phyloP scores from a whole-genome alignment of 53 echinoderm and acorn worm species.

The Patiria pectinifera region DNA sequence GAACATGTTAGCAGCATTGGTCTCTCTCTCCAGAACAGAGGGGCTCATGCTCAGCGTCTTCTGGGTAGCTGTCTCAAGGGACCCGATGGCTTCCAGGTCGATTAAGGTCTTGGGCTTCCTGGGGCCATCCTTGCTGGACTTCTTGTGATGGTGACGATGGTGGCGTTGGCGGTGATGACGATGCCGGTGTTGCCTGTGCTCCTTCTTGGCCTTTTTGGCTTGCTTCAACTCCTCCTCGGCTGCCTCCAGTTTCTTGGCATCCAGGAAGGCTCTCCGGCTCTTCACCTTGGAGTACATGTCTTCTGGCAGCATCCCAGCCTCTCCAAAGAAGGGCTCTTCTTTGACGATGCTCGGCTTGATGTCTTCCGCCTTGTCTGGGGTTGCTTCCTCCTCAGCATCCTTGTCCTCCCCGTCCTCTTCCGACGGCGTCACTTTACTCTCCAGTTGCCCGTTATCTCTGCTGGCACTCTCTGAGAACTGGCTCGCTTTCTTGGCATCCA shows the following conservation, averaged over 20 bases:
- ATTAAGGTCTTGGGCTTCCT: conserved; percentile 72
- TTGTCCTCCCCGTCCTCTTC: background rate
- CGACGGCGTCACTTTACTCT: background rate
- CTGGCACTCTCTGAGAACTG: background rate
- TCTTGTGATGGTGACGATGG: conserved; percentile 46
- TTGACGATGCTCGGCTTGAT: background rate
- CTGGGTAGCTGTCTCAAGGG: conserved; percentile 95
- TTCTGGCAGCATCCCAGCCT: conserved; percentile 22
- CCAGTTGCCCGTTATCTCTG: background rate
- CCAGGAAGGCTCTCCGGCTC: conserved; percentile 82
- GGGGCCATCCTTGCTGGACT: conserved; percentile 61
- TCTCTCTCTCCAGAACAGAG: conserved; percentile 75
- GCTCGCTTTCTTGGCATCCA: conserved; percentile 71
- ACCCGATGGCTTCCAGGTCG: conserved; percentile 90
- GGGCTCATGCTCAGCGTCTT: conserved; percentile 93
- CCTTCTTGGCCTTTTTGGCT: conserved; percentile 35
- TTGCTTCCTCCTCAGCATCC: background rate
- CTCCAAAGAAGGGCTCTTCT: conserved; percentile 18
- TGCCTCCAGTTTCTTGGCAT: conserved; percentile 81
- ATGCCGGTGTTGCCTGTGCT: conserved; percentile 49
- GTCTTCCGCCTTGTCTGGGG: background rate
- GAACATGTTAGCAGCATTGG: conserved; percentile 85
- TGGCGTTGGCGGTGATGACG: conserved; percentile 31
- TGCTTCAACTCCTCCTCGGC: conserved; percentile 49
- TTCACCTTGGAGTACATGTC: conserved; percentile 99